These are phyloP conservation scores for Goniozus legneri DNA, from an alignment of 1,140 invertebrate genomes.

Conservation along the genomic window DNA sequence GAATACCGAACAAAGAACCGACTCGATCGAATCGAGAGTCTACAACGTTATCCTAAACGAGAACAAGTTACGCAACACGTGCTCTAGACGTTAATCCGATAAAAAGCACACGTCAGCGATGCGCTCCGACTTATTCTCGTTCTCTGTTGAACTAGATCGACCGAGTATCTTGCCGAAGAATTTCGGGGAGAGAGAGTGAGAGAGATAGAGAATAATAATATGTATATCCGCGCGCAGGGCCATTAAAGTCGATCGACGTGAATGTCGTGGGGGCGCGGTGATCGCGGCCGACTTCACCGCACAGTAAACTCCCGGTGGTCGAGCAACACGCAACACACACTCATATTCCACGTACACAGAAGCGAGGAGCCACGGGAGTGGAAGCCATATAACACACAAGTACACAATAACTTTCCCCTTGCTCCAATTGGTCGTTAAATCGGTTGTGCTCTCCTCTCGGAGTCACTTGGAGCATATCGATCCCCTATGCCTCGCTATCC, in stretches of 20 bases:
- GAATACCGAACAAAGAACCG: too few species aligned
- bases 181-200: too few species aligned
- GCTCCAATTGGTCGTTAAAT: slow-evolving; percentile 27
- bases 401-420: slow-evolving; percentile 27
- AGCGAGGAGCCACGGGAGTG: not conserved
- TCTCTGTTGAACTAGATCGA: too few species aligned
- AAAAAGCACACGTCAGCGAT: too few species aligned
- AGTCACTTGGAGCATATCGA: slow-evolving; percentile 24
- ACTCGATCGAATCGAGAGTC: too few species aligned
- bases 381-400: slow-evolving; percentile 16
- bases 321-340: not conserved
- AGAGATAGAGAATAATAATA: too few species aligned
- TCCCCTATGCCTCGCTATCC: slow-evolving; percentile 8
- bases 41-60: too few species aligned
- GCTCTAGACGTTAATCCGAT: too few species aligned
- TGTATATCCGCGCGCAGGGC: slow-evolving; percentile 14
- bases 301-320: slow-evolving; percentile 14
- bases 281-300: slow-evolving; percentile 26
- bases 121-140: too few species aligned
- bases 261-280: slow-evolving; percentile 39
- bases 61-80: too few species aligned
- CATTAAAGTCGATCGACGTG: slow-evolving; percentile 30
- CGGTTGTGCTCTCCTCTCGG: too few species aligned
- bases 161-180: too few species aligned
- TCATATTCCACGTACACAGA: not conserved